Conservation (phyloP, 2,113 vertebrate species). For the Herpetotheres cachinnans region DNA sequence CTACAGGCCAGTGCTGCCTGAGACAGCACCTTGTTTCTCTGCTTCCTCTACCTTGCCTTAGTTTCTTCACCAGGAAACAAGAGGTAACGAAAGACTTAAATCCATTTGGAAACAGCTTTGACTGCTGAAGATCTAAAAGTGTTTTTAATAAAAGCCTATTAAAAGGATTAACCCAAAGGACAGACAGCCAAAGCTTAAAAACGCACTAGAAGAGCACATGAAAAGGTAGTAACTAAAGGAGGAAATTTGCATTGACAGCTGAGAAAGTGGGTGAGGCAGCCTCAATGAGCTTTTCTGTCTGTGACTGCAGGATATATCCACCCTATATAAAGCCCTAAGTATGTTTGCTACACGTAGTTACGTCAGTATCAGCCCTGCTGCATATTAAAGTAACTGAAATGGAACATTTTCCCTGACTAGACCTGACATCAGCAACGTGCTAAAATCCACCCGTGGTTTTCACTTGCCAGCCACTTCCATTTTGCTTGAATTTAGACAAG, state of each 20-base stretch:
- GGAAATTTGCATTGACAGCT: neutral
- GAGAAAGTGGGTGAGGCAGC: neutral
- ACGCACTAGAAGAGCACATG: neutral
- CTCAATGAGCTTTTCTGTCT: neutral
- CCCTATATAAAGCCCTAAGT: neutral
- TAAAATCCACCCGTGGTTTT: neutral
- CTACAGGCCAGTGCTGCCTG: neutral
- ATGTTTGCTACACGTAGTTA: rapidly evolving
- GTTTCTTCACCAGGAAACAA: neutral
- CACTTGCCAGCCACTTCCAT: neutral
- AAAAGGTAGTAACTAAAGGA: neutral
- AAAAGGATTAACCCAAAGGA: neutral
- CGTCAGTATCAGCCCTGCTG: neutral
- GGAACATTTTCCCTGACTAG: neutral
- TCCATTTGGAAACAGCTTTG: neutral
- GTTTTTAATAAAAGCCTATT: neutral
- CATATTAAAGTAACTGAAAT: neutral
- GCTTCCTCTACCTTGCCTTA: neutral
- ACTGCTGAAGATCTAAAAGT: neutral
- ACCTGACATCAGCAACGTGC: neutral
- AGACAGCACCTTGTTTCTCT: neutral
- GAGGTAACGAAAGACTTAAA: neutral
- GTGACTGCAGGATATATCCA: neutral
- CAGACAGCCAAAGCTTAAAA: neutral
- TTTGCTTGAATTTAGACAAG: rapidly evolving